A percentile compares a stretch with the other conserved stretches of the same genome.
phyloP scores from a whole-genome alignment of 2,888 invertebrate species.

The Ferdinandea cuprea region DNA sequence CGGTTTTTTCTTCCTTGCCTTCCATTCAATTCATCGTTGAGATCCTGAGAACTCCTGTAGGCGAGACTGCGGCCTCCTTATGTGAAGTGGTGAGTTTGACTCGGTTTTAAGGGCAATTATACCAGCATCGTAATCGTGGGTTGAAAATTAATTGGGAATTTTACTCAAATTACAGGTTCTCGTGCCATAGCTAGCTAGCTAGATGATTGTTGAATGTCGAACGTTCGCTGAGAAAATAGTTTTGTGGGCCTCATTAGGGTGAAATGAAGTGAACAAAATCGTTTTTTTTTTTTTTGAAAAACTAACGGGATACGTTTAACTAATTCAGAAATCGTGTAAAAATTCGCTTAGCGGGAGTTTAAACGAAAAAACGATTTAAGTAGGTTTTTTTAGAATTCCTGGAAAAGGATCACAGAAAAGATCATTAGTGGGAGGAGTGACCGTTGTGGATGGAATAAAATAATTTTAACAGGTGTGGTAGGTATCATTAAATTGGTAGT shows the following conservation, averaged over 20 bases:
- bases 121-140: constrained; percentile 60
- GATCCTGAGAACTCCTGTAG: constrained; percentile 67
- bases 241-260: constrained; percentile 64
- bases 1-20: constrained; percentile 3
- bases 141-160: constrained; percentile 72
- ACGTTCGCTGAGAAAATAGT: constrained; percentile 24
- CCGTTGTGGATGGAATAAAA: constrained; percentile 23
- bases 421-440: constrained; percentile 50
- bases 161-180: constrained; percentile 72
- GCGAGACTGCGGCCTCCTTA: constrained; percentile 36
- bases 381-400: constrained; percentile 30
- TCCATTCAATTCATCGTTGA: constrained; percentile 39
- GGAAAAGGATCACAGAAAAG: constrained; percentile 44
- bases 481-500: background rate
- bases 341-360: constrained; percentile 39
- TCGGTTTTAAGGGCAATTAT: constrained; percentile 61
- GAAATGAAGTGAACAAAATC: constrained; percentile 62
- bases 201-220: constrained; percentile 27
- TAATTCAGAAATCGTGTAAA: constrained; percentile 51
- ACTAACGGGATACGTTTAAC: constrained; percentile 63
- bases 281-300: constrained; percentile 36
- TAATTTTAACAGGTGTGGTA: constrained; percentile 34
- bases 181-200: constrained; percentile 9
- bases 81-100: constrained; percentile 8
- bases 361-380: background rate